These are phyloP conservation scores for Cladopsammia gracilis DNA, from an alignment of 64 coral and sea anemone genomes.

Conservation along the genomic window DNA sequence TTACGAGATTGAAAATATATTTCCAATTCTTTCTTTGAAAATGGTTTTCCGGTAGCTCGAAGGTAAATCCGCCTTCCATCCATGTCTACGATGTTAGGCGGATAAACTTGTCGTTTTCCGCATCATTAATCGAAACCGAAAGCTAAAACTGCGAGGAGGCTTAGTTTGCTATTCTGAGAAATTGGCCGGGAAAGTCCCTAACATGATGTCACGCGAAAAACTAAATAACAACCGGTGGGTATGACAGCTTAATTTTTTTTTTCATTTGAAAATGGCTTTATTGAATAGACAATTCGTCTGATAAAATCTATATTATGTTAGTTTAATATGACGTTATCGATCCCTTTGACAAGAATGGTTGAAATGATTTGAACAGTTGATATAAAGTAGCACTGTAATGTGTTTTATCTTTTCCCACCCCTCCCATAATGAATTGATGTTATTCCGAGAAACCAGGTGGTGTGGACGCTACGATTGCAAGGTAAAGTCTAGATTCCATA, in stretches of 20 bases:
- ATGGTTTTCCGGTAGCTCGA: neutral
- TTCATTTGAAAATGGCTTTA: neutral
- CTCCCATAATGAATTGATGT: neutral
- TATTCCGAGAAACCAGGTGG: neutral
- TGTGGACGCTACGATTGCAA: no score
- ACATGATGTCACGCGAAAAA: neutral
- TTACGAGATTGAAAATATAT: conserved; percentile 21
- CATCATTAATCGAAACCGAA: conserved; percentile 7
- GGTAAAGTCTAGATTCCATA: no score
- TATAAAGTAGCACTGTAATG: no score
- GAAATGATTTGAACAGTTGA: neutral
- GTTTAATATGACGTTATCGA: no score
- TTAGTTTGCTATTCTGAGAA: neutral
- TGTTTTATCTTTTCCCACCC: neutral
- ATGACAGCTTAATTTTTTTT: neutral
- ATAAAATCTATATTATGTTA: no score
- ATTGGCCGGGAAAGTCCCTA: neutral
- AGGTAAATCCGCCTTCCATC: neutral
- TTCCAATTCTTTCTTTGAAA: conserved; percentile 20
- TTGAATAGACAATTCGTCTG: no score
- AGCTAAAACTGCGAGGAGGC: neutral
- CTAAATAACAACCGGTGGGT: neutral
- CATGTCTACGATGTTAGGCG: neutral
- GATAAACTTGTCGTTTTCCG: neutral
- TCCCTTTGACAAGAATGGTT: no score